Conservation (phyloP, 2,797 vertebrate genomes). For the Galaxias olidus region DNA sequence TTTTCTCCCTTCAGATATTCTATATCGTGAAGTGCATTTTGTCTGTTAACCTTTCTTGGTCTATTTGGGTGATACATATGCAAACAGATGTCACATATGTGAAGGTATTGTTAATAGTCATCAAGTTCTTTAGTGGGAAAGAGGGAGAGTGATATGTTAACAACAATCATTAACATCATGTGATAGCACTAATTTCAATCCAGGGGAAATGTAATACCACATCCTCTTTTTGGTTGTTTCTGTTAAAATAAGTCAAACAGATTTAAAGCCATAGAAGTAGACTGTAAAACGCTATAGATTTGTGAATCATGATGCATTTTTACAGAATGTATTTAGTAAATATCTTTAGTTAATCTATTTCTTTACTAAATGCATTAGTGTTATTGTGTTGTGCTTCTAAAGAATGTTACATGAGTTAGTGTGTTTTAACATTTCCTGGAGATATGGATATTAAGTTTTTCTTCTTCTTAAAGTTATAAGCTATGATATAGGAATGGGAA, state of each 20-base stretch:
- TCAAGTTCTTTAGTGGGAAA: slow-evolving; percentile 65
- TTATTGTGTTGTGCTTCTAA: too few relatives aligned
- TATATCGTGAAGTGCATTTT: slow-evolving; percentile 70
- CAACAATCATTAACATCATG: slow-evolving; percentile 60
- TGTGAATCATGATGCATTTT: too few relatives aligned
- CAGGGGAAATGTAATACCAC: slow-evolving; percentile 66
- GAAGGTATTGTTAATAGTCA: slow-evolving; percentile 64
- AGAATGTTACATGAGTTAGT: too few relatives aligned
- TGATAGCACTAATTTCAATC: slow-evolving; percentile 21
- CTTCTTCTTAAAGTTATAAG: too few relatives aligned
- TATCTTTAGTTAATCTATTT: too few relatives aligned
- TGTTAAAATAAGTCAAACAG: slow-evolving; percentile 11
- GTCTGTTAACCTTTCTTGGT: slow-evolving; percentile 62
- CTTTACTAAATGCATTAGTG: too few relatives aligned
- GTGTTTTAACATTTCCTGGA: too few relatives aligned
- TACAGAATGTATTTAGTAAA: too few relatives aligned
- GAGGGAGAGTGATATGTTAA: slow-evolving; percentile 41
- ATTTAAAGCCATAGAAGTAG: background rate
- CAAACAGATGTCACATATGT: slow-evolving; percentile 75
- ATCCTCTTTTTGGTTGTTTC: too few relatives aligned
- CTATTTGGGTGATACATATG: slow-evolving; percentile 69
- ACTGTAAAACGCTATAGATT: too few relatives aligned
- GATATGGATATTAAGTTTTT: too few relatives aligned
- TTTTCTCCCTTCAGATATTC: slow-evolving; percentile 1
- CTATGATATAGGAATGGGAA: too few relatives aligned